Conservation (phyloP, 2,113 vertebrate genomes). For the Erythrolamprus reginae region DNA sequence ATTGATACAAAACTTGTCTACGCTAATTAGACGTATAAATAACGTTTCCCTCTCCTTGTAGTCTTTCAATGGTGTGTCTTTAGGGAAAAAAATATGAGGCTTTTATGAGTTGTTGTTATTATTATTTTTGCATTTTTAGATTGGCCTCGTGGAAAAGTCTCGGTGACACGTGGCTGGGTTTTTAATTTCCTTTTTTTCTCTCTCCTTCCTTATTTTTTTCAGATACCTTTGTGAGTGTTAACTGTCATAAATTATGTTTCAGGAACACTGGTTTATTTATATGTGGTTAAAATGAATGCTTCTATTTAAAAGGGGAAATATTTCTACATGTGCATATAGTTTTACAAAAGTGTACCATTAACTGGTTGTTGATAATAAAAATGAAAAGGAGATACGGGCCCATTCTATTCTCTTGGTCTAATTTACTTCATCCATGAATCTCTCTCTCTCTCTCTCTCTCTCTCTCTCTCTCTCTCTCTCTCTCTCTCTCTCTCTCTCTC, state of each 20-base stretch:
- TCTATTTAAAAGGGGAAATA: constrained; percentile 99
- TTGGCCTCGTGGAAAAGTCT: constrained; percentile 82
- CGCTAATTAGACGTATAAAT: constrained; percentile 87
- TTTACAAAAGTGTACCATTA: constrained; percentile 99
- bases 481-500: too few species aligned
- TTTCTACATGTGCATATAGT: constrained; percentile 99
- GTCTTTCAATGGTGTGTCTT: constrained; percentile 88
- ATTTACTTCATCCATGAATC: constrained; percentile 8
- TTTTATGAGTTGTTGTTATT: constrained; percentile 80
- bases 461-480: too few species aligned
- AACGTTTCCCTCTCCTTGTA: constrained; percentile 83
- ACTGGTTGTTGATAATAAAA: constrained; percentile 99
- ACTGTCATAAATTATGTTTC: constrained; percentile 89
- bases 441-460: too few species aligned
- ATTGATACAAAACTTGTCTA: constrained; percentile 87
- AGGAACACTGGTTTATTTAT: constrained; percentile 95
- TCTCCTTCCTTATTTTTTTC: not conserved
- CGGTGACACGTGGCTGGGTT: constrained; percentile 90
- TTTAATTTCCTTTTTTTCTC: constrained; percentile 44
- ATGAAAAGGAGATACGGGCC: constrained; percentile 72
- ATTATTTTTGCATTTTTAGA: constrained; percentile 77
- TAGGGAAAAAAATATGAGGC: constrained; percentile 73
- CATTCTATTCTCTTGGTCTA: constrained; percentile 30
- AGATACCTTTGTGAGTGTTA: constrained; percentile 87
- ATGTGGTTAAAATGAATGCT: constrained; percentile 98